Conservation (phyloP, 2,797 vertebrate genomes). For the Takifugu rubripes region DNA sequence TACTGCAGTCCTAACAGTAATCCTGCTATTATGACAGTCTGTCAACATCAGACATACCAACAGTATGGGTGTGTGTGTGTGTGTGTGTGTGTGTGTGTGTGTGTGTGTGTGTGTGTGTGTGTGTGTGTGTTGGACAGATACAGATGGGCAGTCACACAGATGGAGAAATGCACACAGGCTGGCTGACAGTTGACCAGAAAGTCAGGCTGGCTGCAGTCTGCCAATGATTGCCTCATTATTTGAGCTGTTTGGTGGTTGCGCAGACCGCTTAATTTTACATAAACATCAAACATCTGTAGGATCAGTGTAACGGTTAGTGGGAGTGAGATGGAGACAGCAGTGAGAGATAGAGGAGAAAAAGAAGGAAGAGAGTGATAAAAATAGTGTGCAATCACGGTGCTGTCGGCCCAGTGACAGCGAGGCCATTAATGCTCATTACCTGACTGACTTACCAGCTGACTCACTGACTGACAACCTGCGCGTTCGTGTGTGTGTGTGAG, state of each 20-base stretch:
- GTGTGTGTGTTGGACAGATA: slow-evolving; percentile 21
- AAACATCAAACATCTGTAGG: slow-evolving; percentile 53
- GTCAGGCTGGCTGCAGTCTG: slow-evolving; percentile 37
- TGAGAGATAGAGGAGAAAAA: not conserved
- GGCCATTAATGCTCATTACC: slow-evolving; percentile 49
- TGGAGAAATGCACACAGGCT: slow-evolving; percentile 39
- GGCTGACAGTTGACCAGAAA: slow-evolving; percentile 37
- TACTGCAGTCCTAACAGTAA: slow-evolving; percentile 22
- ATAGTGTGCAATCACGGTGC: slow-evolving; percentile 18
- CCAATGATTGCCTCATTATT: slow-evolving; percentile 46
- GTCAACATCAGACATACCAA: slow-evolving; percentile 28
- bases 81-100: not conserved
- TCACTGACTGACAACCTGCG: slow-evolving; percentile 9
- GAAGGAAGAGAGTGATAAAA: slow-evolving; percentile 14
- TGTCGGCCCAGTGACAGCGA: slow-evolving; percentile 46
- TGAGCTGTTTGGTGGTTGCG: slow-evolving; percentile 44
- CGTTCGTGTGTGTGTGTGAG: not conserved
- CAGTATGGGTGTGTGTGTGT: slow-evolving; percentile 27
- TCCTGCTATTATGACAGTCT: slow-evolving; percentile 20
- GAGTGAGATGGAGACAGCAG: not conserved
- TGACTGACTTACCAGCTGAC: slow-evolving; percentile 28
- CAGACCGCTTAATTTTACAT: slow-evolving; percentile 37
- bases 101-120: no score
- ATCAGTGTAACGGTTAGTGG: slow-evolving; percentile 28
- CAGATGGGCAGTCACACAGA: slow-evolving; percentile 54